phyloP scores from a whole-genome alignment of 2,113 vertebrate species.

The Phodopus roborovskii region DNA sequence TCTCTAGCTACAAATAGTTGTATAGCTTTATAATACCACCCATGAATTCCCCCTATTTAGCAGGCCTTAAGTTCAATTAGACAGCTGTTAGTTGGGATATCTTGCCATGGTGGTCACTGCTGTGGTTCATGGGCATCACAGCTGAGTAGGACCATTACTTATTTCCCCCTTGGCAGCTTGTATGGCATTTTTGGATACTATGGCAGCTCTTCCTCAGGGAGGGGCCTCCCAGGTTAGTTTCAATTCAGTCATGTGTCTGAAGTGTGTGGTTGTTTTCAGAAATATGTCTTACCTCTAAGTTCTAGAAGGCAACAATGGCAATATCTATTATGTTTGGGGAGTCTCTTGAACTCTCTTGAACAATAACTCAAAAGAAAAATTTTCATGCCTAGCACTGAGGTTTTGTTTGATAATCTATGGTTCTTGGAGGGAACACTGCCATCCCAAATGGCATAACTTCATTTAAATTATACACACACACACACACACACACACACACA shows the following conservation, averaged over 20 bases:
- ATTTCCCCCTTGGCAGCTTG: neutral
- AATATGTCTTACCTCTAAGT: neutral
- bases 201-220: neutral
- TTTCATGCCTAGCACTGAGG: neutral
- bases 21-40: neutral
- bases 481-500: neutral
- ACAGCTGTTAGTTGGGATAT: neutral
- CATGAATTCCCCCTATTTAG: neutral
- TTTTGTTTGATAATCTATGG: neutral
- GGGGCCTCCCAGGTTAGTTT: neutral
- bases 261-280: neutral
- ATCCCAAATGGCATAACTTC: neutral
- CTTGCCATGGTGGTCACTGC: neutral
- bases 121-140: neutral
- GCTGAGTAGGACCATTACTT: neutral
- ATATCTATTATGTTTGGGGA: neutral
- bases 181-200: neutral
- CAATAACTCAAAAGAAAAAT: neutral
- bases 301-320: neutral
- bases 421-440: neutral
- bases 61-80: neutral
- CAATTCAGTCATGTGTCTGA: neutral
- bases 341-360: neutral
- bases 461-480: neutral
- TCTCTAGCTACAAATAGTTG: neutral